Evolutionary conservation across 2,797 vertebrate species (phyloP).

Genomic region (Pseudochirops corinnae): DNA sequence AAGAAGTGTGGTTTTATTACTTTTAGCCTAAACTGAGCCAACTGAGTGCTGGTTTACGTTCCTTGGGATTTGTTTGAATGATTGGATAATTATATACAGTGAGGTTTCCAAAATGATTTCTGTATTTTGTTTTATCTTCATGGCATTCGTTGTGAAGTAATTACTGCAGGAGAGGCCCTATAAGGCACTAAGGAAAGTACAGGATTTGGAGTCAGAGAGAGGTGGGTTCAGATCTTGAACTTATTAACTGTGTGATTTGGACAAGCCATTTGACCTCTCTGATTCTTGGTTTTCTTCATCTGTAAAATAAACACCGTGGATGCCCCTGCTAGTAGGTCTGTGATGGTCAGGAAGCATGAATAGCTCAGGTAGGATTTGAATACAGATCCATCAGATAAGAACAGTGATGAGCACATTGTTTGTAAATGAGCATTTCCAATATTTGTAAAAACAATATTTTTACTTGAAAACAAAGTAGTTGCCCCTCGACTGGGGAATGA

Average conservation of each 20-base stretch:
- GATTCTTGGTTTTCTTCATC: not conserved
- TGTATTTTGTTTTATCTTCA: not conserved
- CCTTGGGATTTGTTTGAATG: slow-evolving; percentile 37
- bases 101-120: slow-evolving; percentile 15
- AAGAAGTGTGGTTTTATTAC: not conserved
- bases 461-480: not conserved
- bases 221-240: not conserved
- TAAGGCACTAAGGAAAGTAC: not conserved
- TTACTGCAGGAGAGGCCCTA: not conserved
- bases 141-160: not conserved
- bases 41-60: not conserved
- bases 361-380: not conserved
- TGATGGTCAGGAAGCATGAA: not conserved
- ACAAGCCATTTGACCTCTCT: not conserved
- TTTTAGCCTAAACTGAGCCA: not conserved
- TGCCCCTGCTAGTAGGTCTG: not conserved
- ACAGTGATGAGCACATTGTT: not conserved
- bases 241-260: not conserved
- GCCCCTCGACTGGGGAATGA: not conserved
- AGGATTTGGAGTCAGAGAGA: not conserved
- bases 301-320: not conserved
- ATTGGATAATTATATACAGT: slow-evolving; percentile 37
- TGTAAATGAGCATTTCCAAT: not conserved
- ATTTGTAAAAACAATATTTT: not conserved
- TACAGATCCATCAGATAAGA: not conserved